Percentiles rank a stretch among this genome's conserved stretches.
phyloP scores from a whole-genome alignment of 2,113 vertebrate genomes.

The Oncorhynchus mykiss region DNA sequence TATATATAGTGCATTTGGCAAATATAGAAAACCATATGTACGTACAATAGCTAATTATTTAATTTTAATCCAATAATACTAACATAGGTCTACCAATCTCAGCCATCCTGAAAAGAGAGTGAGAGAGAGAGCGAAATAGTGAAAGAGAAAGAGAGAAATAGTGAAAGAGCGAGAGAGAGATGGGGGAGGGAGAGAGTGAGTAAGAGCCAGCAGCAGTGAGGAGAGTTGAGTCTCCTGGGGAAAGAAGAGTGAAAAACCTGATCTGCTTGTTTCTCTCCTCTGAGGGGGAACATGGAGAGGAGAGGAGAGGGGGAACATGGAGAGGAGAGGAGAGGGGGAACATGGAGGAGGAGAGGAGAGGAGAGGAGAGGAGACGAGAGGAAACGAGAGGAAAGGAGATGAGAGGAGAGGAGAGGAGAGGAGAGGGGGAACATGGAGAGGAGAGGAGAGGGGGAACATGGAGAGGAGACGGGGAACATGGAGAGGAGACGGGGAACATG shows the following conservation, averaged over 20 bases:
- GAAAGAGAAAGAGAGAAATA: not conserved
- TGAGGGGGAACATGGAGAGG: conserved; percentile 49
- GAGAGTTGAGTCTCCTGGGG: conserved; percentile 6
- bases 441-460: too few relatives aligned
- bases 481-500: not conserved
- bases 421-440: too few relatives aligned
- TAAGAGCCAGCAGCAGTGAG: not conserved
- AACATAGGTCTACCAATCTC: not conserved
- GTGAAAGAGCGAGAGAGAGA: not conserved
- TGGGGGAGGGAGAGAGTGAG: not conserved
- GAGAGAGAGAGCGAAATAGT: too few relatives aligned
- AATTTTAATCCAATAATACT: not conserved
- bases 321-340: too few relatives aligned
- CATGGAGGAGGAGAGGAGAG: too few relatives aligned
- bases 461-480: too few relatives aligned
- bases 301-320: too few relatives aligned
- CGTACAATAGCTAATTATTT: not conserved
- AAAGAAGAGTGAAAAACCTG: conserved; percentile 56
- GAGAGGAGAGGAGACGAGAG: too few relatives aligned
- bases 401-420: too few relatives aligned
- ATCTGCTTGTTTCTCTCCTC: conserved; percentile 64
- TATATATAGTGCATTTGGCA: too few relatives aligned
- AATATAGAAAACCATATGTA: too few relatives aligned
- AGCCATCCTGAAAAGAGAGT: not conserved
- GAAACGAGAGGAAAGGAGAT: too few relatives aligned